These are phyloP conservation scores for Ridgeia piscesae DNA, from an alignment of 1,140 invertebrate genomes.

Conservation along the genomic window DNA sequence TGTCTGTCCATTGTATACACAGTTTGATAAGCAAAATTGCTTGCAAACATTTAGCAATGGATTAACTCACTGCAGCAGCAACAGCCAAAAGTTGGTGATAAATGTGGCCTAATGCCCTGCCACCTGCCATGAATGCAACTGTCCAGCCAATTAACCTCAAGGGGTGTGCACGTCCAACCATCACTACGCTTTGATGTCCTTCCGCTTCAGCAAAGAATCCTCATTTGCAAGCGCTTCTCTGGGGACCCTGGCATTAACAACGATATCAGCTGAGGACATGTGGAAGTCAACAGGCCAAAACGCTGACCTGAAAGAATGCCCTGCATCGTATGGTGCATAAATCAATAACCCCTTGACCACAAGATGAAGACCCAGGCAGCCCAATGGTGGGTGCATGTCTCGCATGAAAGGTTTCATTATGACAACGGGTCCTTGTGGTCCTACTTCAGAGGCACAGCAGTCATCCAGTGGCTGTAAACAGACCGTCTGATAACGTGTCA, in stretches of 20 bases:
- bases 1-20: too few species aligned
- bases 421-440: background rate
- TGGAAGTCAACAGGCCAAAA: background rate
- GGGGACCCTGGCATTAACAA: background rate
- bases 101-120: background rate
- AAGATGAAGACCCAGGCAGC: background rate
- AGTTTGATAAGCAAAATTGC: background rate
- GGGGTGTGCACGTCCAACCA: background rate
- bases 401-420: background rate
- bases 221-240: background rate
- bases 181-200: background rate
- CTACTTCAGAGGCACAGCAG: background rate
- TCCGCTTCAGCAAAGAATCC: background rate
- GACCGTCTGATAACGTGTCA: background rate
- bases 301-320: background rate
- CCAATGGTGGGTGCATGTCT: background rate
- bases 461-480: background rate
- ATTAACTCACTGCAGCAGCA: background rate
- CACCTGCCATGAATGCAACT: background rate
- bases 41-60: background rate
- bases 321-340: background rate
- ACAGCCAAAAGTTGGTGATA: background rate
- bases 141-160: background rate
- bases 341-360: background rate
- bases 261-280: background rate